Evolutionary conservation across 1,140 invertebrate genomes (phyloP).

Genomic region (Helicorthomorpha holstii): DNA sequence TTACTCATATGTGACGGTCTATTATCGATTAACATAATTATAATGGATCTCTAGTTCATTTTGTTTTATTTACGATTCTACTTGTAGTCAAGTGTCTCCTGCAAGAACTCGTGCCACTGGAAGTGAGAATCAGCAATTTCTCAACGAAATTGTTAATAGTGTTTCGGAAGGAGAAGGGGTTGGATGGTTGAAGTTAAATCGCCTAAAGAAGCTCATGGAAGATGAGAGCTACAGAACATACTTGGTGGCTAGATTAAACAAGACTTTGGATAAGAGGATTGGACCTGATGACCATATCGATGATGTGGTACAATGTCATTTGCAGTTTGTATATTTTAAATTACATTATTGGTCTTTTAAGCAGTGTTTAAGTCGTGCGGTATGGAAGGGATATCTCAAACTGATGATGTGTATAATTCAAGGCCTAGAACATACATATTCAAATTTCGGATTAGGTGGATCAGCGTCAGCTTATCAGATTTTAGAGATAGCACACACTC

Average conservation of each 20-base stretch:
- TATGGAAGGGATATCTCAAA: conserved; percentile 96
- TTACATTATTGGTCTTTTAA: conserved; percentile 9
- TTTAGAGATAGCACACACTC: conserved; percentile 94
- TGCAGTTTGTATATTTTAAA: neutral
- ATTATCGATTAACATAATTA: too few species aligned
- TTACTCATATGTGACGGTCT: too few species aligned
- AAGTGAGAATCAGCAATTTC: conserved; percentile 39
- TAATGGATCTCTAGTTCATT: too few species aligned
- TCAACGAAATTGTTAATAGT: conserved; percentile 64
- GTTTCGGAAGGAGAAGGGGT: conserved; percentile 91
- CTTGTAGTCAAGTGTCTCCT: neutral
- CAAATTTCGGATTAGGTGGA: conserved; percentile 85
- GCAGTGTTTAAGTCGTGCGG: conserved; percentile 64
- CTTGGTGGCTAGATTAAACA: conserved; percentile 85
- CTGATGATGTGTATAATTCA: conserved; percentile 69
- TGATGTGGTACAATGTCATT: conserved; percentile 61
- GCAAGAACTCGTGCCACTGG: neutral
- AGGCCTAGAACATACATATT: conserved; percentile 81
- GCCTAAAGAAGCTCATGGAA: conserved; percentile 93
- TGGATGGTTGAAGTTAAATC: conserved; percentile 86
- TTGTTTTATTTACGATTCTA: too few species aligned
- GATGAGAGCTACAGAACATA: conserved; percentile 96
- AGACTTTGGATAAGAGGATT: conserved; percentile 80
- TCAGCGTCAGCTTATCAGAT: conserved; percentile 94
- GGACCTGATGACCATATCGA: conserved; percentile 92